Base-by-base conservation (phyloP, 2,113 vertebrate species). In the Taurulus bubalis region DNA sequence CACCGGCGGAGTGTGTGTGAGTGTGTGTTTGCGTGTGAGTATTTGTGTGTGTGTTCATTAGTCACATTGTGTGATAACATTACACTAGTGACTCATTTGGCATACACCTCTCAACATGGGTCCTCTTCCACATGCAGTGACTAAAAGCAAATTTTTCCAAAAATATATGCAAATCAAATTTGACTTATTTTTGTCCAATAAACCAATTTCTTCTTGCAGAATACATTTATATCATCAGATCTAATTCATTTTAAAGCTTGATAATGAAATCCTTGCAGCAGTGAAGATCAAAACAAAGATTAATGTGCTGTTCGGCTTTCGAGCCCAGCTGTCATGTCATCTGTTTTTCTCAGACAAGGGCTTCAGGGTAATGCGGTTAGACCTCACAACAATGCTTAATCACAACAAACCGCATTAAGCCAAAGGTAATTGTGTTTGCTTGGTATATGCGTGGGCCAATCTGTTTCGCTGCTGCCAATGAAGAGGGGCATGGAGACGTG, bases 351-450 rank as follows among this genome's bases (percentile, higher is more conserved):
- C 86, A 90, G 89, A 91, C 85, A 75, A 87, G 91, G 78, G 85
- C 84, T 82, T 87, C 22, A 65, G 73, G 79, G 85, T 93, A 93
- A 94, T 90, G 87, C 28, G 68, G 84, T 94, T 93, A 92, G 87
- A 92, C 85, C 89, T 86, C 86, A 88, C 89, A 91, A 93, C 89
- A 92, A 93, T 90, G 89, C 87, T 92, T 92, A 91, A 94, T 94
- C 92, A 90, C 86, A 89, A 86, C 92, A 93, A 94, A 94, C 92
- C 86, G 67, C 89, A 92, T 94, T 94, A 94, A 74, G 86, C 82
- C 81, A 86, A 85, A 92, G 92, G 84, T 94, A 94, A 94, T 92
- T 90, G 87, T 79, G 83, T 94, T 94, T 92, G 79, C 85, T 88
- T 85, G 89, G 90, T 85, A 84, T 90, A 91, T 89, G 88, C 84